A percentile compares a stretch with the other conserved stretches of the same genome.
phyloP scores from a whole-genome alignment of 2,113 vertebrate genomes.

The Scolopax mira region DNA sequence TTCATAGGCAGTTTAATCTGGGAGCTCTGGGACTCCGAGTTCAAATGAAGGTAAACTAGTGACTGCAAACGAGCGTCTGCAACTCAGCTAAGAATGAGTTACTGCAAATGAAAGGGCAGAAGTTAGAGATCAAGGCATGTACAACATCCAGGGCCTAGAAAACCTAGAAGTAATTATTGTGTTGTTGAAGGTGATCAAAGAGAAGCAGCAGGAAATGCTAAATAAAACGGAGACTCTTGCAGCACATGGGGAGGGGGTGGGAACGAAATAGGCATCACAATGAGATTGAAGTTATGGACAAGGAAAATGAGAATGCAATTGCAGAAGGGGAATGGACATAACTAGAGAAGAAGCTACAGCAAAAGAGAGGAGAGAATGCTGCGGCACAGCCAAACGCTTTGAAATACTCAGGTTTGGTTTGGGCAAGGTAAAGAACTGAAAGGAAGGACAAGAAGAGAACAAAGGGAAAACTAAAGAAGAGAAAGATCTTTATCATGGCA shows the following conservation, averaged over 20 bases:
- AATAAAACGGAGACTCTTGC: background rate
- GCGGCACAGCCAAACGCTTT: background rate
- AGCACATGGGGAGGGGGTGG: background rate
- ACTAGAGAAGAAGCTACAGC: background rate
- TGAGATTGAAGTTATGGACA: background rate
- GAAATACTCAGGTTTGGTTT: background rate
- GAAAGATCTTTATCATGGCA: background rate
- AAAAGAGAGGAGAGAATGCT: background rate
- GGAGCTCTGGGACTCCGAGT: background rate
- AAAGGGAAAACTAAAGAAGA: background rate
- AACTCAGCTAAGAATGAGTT: conserved; percentile 24
- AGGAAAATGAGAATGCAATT: background rate
- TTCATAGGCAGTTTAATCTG: background rate
- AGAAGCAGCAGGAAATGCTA: conserved; percentile 9
- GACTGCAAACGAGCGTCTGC: fast-evolving
- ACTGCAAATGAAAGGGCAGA: conserved; percentile 50
- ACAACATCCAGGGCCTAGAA: conserved; percentile 15
- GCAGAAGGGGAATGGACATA: background rate
- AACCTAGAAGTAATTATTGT: conserved; percentile 27
- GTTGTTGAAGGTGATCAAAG: conserved; percentile 22
- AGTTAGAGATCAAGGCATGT: conserved; percentile 46
- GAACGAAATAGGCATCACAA: background rate
- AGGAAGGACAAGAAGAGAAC: background rate
- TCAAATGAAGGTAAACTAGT: conserved; percentile 14
- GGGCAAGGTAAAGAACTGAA: background rate